Evolutionary conservation across 2,888 invertebrate genomes (phyloP), one percentile per base, ranked within the genome.

Genomic region (Calameuta idolon): DNA sequence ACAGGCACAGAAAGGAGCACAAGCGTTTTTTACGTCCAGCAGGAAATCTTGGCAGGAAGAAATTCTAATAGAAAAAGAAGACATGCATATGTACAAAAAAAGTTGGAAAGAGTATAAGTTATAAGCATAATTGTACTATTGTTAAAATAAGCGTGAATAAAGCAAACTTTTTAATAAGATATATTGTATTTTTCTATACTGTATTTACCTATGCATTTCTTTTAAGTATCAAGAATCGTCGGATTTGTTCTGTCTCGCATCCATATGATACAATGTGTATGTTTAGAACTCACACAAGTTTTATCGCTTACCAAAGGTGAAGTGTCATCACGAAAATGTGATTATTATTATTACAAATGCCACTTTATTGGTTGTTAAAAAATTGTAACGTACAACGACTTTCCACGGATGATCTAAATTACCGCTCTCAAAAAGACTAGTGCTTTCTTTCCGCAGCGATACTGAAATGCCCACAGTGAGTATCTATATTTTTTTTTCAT

Each of bases 1-100:
- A 94, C 82, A 94, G 94, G 85, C 96, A 96, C 87, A 93, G 94
- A 79, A 94, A 95, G 87, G 96, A 96, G 87, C 93, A 96, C 40
- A 95, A 94, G 88, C 93, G 94, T 85, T 90, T 96, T 69, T 93
- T 95, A 34, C 90, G 95, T 83, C 93, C 94, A 33, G 93, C 93
- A 23, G 85, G 87, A 74, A 90, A 88, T 74, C 91, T 92, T 79
- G 91, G 92, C 71, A 91, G 92, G 4, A 89, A 88, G 23, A 55
- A 55, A 55, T 55, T 55, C 23, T 55, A 55, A 23, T 23, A 23
- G 55, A 9, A 55, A 23, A 23, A 23, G 5, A 40, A 12, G 15
- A 4, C 15, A 15, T n/a, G n/a, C n/a, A n/a, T 40, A 23, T 40
- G 40, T 40, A 40, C 15, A 40, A 15, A 23, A 23, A 55, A 23